Conservation (phyloP, 2,797 vertebrate genomes). For the Lepidocolaptes lacrymiger region DNA sequence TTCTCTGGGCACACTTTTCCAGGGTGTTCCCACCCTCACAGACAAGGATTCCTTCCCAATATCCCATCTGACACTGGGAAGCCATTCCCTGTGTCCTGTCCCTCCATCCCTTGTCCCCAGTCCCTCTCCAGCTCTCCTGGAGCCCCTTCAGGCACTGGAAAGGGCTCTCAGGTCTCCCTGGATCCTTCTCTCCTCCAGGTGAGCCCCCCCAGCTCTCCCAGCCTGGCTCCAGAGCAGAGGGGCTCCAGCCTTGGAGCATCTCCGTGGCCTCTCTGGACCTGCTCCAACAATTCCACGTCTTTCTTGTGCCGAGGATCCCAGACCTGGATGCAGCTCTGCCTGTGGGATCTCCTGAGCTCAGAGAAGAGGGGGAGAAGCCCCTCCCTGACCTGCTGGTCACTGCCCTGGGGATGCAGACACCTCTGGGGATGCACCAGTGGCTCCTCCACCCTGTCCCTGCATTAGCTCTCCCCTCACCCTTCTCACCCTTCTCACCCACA, state of each 20-base stretch:
- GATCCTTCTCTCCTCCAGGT: background rate
- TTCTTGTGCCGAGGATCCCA: background rate
- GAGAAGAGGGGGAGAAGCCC: background rate
- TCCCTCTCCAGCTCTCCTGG: background rate
- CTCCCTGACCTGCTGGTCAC: background rate
- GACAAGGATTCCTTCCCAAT: background rate
- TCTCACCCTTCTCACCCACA: background rate
- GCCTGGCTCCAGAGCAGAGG: background rate
- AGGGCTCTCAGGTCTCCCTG: background rate
- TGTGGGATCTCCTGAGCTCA: background rate
- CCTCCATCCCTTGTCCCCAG: background rate
- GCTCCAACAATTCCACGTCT: fast-evolving
- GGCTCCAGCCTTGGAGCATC: background rate
- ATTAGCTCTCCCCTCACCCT: background rate
- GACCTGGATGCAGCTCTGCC: background rate
- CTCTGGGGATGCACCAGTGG: background rate
- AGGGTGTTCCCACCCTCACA: fast-evolving
- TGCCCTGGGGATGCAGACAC: background rate
- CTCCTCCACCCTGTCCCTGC: background rate
- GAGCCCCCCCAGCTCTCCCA: background rate
- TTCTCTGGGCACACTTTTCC: background rate
- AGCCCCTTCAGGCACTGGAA: background rate
- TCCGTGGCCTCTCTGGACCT: background rate
- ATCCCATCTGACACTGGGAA: background rate
- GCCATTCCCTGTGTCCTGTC: background rate